Evolutionary conservation across 2,113 vertebrate species (phyloP).

Genomic region (Actenoides hombroni): DNA sequence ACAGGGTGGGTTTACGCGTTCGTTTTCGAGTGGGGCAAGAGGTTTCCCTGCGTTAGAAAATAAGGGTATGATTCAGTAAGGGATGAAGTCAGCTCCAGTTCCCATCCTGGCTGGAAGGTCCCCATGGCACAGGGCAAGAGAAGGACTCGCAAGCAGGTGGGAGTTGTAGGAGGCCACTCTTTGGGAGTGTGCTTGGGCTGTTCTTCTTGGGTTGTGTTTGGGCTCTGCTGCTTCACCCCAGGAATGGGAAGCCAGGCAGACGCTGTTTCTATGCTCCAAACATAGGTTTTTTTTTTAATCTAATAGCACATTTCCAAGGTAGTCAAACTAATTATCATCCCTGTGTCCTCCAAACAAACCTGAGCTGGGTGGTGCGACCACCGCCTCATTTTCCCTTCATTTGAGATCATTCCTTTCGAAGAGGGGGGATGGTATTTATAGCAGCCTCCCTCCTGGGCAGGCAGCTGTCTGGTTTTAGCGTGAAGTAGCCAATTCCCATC

Average conservation of each 20-base stretch:
- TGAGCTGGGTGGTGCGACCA: fast-evolving
- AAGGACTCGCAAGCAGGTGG: not conserved
- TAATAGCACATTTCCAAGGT: not conserved
- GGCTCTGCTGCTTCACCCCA: not conserved
- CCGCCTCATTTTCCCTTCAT: not conserved
- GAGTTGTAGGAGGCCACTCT: not conserved
- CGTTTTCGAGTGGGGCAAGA: fast-evolving
- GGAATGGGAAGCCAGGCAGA: not conserved
- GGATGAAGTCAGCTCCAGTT: not conserved
- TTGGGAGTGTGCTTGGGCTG: not conserved
- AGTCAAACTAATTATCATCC: not conserved
- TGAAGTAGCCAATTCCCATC: not conserved
- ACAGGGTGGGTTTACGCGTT: not conserved
- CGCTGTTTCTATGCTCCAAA: not conserved
- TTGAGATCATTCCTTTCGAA: not conserved
- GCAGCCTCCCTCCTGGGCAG: not conserved
- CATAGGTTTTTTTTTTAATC: not conserved
- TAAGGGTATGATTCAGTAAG: not conserved
- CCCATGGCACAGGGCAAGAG: fast-evolving
- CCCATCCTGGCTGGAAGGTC: not conserved
- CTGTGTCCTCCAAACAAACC: not conserved
- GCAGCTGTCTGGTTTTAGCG: not conserved
- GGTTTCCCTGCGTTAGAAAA: not conserved
- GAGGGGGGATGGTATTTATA: not conserved
- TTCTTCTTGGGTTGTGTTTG: not conserved